Evolutionary conservation across 2,888 invertebrate species (phyloP).

Genomic region (Dusona sp.): DNA sequence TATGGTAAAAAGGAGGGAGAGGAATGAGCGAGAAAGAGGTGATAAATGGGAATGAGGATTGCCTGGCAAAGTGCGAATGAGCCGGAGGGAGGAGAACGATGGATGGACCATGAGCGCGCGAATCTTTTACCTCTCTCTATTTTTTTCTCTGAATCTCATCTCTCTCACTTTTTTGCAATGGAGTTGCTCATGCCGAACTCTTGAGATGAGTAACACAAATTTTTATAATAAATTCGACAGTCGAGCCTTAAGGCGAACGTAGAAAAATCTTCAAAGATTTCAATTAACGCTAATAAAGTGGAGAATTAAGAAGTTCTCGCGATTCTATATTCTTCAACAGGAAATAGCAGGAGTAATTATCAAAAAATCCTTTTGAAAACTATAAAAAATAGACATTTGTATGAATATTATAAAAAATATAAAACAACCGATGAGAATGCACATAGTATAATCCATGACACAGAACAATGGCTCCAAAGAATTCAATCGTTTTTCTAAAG

Average conservation of each 20-base stretch:
- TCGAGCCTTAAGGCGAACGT: neutral
- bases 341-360: neutral
- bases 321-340: neutral
- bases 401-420: neutral
- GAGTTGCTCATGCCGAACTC: slow-evolving; percentile 10
- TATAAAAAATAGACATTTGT: neutral
- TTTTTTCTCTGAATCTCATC: slow-evolving; percentile 24
- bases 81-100: slow-evolving; percentile 72
- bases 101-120: slow-evolving; percentile 70
- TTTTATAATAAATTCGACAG: slow-evolving; percentile 16
- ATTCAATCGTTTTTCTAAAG: neutral
- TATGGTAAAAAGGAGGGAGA: slow-evolving; percentile 50
- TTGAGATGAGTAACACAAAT: neutral
- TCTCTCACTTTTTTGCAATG: neutral
- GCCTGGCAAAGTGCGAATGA: slow-evolving; percentile 82
- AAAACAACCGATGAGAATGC: neutral
- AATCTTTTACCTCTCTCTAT: slow-evolving; percentile 63
- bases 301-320: slow-evolving; percentile 4
- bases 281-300: slow-evolving; percentile 38
- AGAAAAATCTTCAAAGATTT: neutral
- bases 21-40: slow-evolving; percentile 76
- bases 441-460: neutral
- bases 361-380: neutral
- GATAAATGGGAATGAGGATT: slow-evolving; percentile 84
- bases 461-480: neutral